These are phyloP conservation scores for Jacana jacana DNA, from an alignment of 2,113 vertebrate species.

Conservation along the genomic window DNA sequence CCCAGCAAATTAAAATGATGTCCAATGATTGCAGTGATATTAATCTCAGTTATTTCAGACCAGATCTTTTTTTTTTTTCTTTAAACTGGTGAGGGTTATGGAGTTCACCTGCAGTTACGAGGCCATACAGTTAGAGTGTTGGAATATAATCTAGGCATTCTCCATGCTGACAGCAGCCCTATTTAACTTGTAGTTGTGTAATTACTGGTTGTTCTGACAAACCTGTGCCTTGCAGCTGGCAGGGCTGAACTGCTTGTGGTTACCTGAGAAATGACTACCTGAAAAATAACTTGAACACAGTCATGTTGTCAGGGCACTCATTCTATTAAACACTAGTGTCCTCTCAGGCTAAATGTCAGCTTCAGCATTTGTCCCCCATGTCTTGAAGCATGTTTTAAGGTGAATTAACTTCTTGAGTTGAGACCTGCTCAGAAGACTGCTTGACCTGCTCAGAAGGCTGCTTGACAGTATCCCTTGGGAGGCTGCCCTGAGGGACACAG, in stretches of 20 bases:
- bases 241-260: not conserved
- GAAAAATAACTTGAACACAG: not conserved
- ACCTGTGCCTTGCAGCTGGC: not conserved
- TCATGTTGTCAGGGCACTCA: accelerated
- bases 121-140: not conserved
- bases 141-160: not conserved
- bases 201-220: not conserved
- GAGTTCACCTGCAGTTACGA: not conserved
- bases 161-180: not conserved
- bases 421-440: too few species aligned
- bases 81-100: not conserved
- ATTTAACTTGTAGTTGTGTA: not conserved
- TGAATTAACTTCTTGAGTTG: not conserved
- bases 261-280: not conserved
- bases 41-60: not conserved
- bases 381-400: not conserved
- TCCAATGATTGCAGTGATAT: not conserved
- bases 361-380: not conserved
- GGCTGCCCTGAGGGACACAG: too few species aligned
- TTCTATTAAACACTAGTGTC: not conserved
- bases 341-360: not conserved
- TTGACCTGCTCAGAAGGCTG: too few species aligned
- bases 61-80: not conserved
- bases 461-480: too few species aligned
- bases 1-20: too few species aligned